Evolutionary conservation across 2,113 vertebrate genomes (phyloP), one percentile per base, ranked within the genome.

Genomic region (Gobiocypris rarus): DNA sequence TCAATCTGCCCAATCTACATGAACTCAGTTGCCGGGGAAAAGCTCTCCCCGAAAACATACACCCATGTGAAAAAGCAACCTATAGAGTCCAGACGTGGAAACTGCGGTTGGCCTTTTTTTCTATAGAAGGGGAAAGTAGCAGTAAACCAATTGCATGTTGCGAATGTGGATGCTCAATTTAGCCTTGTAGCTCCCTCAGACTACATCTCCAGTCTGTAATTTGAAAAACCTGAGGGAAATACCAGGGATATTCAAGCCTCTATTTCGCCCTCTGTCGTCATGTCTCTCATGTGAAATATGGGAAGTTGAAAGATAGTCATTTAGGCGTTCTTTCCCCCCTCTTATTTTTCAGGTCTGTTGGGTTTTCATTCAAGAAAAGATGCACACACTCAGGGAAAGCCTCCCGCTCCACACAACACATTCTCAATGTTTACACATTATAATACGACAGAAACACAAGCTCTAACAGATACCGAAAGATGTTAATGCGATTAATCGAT

Each of bases 141-240:
- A 80, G 77, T 50, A 80, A 86, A 81, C 87, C 88, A 89, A 91
- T 89, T 88, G 87, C 75, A 89, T 84, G 89, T 87, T 89, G 84
- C 89, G 85, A 85, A 87, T 87, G 85, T 85, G 22, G 71, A 90
- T 63, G 74, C 86, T 78, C 80, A 75, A 89, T 89, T 90, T 81
- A 52, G 84, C 85, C 87, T 77, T 31, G 70, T 38, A 84, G 86
- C 85, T 78, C 82, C 87, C 84, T 71, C 77, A 87, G 89, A 89
- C 89, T 90, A 85, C 84, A 83, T 82, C 65, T 81, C 82, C 85
- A 88, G 91, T 93, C 92, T 93, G 91, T 93, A 90, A 93, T 92
- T 93, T 92, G 85, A 90, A 90, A 92, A 92, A 90, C 88, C 89
- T 87, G 87, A 22, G 89, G 92, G 91, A 92, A 92, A 92, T 90